Evolutionary conservation across 2,113 vertebrate species (phyloP).

Genomic region (Elephas maximus): DNA sequence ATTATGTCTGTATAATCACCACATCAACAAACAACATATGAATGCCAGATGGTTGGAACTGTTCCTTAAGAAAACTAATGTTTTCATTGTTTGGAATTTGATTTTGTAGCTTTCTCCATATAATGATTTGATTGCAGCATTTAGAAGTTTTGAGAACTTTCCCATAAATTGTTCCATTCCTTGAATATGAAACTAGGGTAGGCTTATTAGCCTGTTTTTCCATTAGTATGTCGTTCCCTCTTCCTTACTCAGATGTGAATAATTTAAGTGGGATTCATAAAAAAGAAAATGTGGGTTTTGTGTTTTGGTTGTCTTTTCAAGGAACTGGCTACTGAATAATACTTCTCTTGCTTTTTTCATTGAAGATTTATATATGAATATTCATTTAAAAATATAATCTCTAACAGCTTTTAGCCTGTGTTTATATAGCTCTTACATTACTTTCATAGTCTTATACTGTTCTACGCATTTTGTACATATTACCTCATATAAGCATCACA

Average conservation of each 20-base stretch:
- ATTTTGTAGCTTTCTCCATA: slow-evolving; percentile 87
- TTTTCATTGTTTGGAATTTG: slow-evolving; percentile 89
- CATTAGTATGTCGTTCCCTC: slow-evolving; percentile 78
- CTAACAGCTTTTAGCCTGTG: background rate
- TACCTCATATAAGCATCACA: background rate
- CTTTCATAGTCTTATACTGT: background rate
- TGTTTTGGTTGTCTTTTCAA: slow-evolving; percentile 56
- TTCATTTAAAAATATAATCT: slow-evolving; percentile 51
- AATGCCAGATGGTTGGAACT: slow-evolving; percentile 90
- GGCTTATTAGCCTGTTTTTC: slow-evolving; percentile 80
- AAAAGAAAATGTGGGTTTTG: slow-evolving; percentile 68
- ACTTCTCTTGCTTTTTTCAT: slow-evolving; percentile 33
- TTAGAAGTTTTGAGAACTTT: slow-evolving; percentile 84
- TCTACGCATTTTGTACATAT: slow-evolving; percentile 23
- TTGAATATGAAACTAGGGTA: slow-evolving; percentile 72
- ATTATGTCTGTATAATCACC: slow-evolving; percentile 85
- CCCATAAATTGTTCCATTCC: slow-evolving; percentile 84
- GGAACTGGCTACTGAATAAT: slow-evolving; percentile 67
- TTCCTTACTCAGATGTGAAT: slow-evolving; percentile 79
- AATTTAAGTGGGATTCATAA: slow-evolving; percentile 66
- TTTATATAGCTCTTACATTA: background rate
- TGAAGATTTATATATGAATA: slow-evolving; percentile 37
- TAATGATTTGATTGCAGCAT: slow-evolving; percentile 85
- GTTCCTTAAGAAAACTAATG: slow-evolving; percentile 89
- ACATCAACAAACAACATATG: slow-evolving; percentile 85